Conservation (phyloP, 2,113 vertebrate species). For the Melanostigma gelatinosum region DNA sequence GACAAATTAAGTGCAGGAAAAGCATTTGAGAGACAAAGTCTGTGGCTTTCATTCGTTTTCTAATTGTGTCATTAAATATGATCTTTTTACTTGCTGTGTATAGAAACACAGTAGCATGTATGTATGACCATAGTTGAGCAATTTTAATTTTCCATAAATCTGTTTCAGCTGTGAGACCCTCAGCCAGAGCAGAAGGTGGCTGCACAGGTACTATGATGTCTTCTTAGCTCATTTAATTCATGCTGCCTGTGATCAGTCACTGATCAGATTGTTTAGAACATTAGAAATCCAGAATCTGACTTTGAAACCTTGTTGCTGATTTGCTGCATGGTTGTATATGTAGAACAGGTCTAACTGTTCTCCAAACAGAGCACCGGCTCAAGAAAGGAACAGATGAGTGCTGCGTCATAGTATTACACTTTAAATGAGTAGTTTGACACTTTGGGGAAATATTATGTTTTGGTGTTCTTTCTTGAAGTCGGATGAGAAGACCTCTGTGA, state of each 20-base stretch:
- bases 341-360: too few species aligned
- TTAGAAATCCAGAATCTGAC: too few species aligned
- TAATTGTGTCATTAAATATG: neutral
- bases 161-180: slow-evolving; percentile 17
- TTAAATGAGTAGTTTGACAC: neutral
- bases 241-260: too few species aligned
- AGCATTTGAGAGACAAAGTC: neutral
- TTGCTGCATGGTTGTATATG: too few species aligned
- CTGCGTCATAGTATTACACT: too few species aligned
- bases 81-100: neutral
- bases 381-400: neutral
- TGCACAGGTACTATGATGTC: too few species aligned
- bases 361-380: too few species aligned
- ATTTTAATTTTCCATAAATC: neutral
- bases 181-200: too few species aligned
- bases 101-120: neutral
- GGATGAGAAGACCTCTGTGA: neutral
- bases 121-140: neutral
- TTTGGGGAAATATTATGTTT: neutral
- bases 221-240: too few species aligned
- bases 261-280: too few species aligned
- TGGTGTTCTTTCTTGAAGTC: neutral
- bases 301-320: too few species aligned
- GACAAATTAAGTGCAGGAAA: neutral
- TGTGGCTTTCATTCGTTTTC: neutral